phyloP scores from a whole-genome alignment of 2,113 vertebrate genomes.

The Pyrgilauda ruficollis region DNA sequence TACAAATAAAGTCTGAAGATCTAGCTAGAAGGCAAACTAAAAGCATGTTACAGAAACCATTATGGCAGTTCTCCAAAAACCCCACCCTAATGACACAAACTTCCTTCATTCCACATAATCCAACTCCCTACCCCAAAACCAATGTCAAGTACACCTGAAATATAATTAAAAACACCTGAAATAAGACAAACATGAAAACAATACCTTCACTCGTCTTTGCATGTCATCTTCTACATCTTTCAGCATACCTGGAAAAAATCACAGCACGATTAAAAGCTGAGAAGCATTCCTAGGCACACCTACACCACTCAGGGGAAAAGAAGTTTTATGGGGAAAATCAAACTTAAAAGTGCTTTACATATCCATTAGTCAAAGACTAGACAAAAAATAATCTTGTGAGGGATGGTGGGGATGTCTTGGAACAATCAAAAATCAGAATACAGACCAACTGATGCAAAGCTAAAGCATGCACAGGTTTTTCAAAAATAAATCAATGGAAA shows the following conservation, averaged over 20 bases:
- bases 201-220: constrained; percentile 97
- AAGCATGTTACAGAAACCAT: neutral
- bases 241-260: constrained; percentile 86
- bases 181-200: neutral
- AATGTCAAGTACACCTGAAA: neutral
- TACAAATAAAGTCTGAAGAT: neutral
- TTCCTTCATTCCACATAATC: neutral
- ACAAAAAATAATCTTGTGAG: neutral
- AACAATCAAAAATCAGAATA: neutral
- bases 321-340: neutral
- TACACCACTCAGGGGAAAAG: neutral
- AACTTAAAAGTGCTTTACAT: neutral
- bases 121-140: neutral
- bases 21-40: neutral
- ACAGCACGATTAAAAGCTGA: neutral
- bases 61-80: neutral
- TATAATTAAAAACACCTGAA: neutral
- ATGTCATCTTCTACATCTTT: constrained; percentile 98
- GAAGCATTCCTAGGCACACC: neutral
- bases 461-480: neutral
- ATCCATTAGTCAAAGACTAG: neutral
- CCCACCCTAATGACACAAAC: neutral
- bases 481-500: neutral
- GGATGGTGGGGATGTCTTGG: neutral
- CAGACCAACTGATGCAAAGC: neutral